Base-by-base conservation (phyloP, 2,888 invertebrate genomes). In the Polymixis lichenea region DNA sequence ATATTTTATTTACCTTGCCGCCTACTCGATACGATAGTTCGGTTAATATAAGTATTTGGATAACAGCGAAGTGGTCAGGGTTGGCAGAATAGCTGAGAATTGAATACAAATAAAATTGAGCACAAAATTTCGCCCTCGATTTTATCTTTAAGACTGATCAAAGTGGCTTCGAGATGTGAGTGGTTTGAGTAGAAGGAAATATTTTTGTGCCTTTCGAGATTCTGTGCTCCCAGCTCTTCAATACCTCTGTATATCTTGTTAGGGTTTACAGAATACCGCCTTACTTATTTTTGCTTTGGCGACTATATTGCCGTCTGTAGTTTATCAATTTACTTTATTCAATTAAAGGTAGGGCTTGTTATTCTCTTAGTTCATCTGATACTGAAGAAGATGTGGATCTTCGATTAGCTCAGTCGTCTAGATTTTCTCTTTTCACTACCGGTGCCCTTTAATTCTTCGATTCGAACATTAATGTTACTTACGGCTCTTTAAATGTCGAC, bases 1-100 rank as follows among this genome's bases (percentile, higher is more conserved):
- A 82, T 86, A 88, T 87, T 84, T 88, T 83, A 87, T 83, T 84
- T 87, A 78, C 79, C 82, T 88, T 76, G 58, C 79, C 77, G 77
- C 73, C 74, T 77, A 77, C 80, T 81, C 75, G 73, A 80, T 77
- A 70, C 75, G 77, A 78, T 84, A 87, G 87, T 87, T 88, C 70
- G 77, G 77, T 83, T 88, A 79, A 86, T 84, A 77, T 78, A 76
- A 85, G 87, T 88, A 85, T 87, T 87, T 84, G 83, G 69, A 78
- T 79, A 78, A 79, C 77, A 60, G 73, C 60, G 62, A 80, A 77
- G 28, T 49, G 66, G 62, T 38, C 75, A 85, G 85, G 83, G 83
- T 70, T 88, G 88, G 15, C 75, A 73, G 32, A 67, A 58, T 60
- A 38, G 2, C 67, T 38, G 17, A 53, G 13, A 68, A n/a, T n/a